A percentile compares a stretch with the other conserved stretches of the same genome.
phyloP scores from a whole-genome alignment of 2,113 vertebrate genomes.

The Macroglossus sobrinus region DNA sequence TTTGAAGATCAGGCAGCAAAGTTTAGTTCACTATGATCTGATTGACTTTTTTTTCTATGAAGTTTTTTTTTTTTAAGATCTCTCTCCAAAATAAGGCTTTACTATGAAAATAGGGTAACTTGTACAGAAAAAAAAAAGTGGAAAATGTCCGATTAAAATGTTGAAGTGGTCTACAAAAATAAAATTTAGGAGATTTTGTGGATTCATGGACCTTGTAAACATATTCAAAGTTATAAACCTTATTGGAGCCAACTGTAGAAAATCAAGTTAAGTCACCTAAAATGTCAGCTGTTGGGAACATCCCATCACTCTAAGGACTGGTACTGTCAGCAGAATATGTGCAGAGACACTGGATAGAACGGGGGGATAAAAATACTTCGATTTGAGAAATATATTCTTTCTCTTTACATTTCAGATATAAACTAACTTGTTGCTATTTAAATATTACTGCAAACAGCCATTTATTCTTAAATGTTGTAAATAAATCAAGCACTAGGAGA shows the following conservation, averaged over 20 bases:
- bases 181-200: not conserved
- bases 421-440: not conserved
- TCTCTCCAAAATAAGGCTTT: not conserved
- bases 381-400: not conserved
- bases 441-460: not conserved
- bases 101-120: not conserved
- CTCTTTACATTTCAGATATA: not conserved
- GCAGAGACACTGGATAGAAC: not conserved
- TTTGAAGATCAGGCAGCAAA: slow-evolving; percentile 53
- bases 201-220: not conserved
- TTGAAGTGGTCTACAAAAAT: not conserved
- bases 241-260: not conserved
- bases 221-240: not conserved
- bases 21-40: slow-evolving; percentile 36
- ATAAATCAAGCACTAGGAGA: not conserved
- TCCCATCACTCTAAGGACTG: not conserved
- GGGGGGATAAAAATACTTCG: not conserved
- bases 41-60: slow-evolving; percentile 54
- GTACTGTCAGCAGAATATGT: not conserved
- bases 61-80: not conserved
- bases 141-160: not conserved
- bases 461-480: not conserved
- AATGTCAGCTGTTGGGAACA: not conserved
- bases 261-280: not conserved
- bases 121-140: not conserved